Base-by-base conservation (phyloP, 2,797 vertebrate genomes). In the Lophius americanus region DNA sequence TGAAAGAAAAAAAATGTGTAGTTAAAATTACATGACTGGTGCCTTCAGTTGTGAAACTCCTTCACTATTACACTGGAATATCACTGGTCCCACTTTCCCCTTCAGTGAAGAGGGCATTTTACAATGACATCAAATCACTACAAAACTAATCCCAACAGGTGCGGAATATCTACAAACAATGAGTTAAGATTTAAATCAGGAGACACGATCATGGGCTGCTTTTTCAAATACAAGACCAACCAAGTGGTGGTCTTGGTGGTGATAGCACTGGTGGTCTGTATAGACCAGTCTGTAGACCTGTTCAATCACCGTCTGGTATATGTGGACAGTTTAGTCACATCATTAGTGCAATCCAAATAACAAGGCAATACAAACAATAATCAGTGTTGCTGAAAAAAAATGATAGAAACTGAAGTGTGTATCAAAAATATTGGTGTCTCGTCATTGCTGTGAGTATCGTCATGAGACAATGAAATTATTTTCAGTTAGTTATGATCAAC, bases 151-250 rank as follows among this genome's bases (percentile, higher is more conserved):
- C 46, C 36, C 81, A 91, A 91, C 66, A 75, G 91, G 89, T 91
- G 90, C 91, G 92, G 92, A 94, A 91, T 95, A 94, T 95, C 90
- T 95, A 96, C 94, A 95, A 92, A 91, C 88, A 83, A 92, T 91
- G 85, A 92, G 84, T n/a, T 13, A 64, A 74, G 39, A 60, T 62
- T 59, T 54, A 79, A 85, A 84, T 66, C 58, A 71, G 76, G 51
- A 76, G 51, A 1, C 3, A 73, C 57, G 75, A 44, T 48, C 60
- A 46, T 44, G 65, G 37, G 64, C 54, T 73, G 51, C 52, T 59
- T 51, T 53, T 62, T 69, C 48, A 59, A 65, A 66, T 46, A 73
- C 41, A 68, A 51, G 61, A 60, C n/a, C 1, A 69, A 77, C 53
- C 37, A 38, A 67, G 42, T 14, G 38, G 37, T 58, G 63, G 41